Evolutionary conservation across 2,113 vertebrate genomes (phyloP).

Genomic region (Sceloporus tristichus): DNA sequence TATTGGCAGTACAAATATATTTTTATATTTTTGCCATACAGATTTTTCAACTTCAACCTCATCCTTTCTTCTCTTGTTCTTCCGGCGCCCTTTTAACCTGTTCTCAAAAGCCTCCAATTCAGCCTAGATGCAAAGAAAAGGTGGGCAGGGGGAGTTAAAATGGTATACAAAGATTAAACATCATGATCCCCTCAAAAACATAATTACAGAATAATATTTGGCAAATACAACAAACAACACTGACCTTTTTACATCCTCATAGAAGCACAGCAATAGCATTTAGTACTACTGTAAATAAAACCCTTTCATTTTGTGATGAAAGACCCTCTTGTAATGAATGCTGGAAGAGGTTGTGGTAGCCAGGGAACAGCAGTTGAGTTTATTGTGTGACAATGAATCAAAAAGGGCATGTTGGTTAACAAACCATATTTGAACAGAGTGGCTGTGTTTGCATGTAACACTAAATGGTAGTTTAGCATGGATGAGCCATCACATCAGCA

Average conservation of each 20-base stretch:
- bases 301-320: slow-evolving; percentile 16
- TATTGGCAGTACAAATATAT: slow-evolving; percentile 79
- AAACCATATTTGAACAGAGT: not conserved
- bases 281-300: not conserved
- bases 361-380: not conserved
- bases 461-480: not conserved
- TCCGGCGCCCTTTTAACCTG: slow-evolving; percentile 89
- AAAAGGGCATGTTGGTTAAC: not conserved
- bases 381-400: not conserved
- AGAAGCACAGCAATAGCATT: not conserved
- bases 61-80: slow-evolving; percentile 86
- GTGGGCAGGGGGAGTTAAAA: slow-evolving; percentile 28
- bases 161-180: not conserved
- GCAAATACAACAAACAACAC: not conserved
- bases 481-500: not conserved
- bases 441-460: not conserved
- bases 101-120: slow-evolving; percentile 97
- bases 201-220: not conserved
- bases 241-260: not conserved
- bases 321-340: not conserved
- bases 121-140: slow-evolving; percentile 80
- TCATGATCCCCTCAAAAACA: not conserved
- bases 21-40: slow-evolving; percentile 85
- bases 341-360: not conserved
- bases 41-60: slow-evolving; percentile 80